Base-by-base conservation (phyloP, 2,797 vertebrate genomes). In the Arnoldichthys spilopterus region DNA sequence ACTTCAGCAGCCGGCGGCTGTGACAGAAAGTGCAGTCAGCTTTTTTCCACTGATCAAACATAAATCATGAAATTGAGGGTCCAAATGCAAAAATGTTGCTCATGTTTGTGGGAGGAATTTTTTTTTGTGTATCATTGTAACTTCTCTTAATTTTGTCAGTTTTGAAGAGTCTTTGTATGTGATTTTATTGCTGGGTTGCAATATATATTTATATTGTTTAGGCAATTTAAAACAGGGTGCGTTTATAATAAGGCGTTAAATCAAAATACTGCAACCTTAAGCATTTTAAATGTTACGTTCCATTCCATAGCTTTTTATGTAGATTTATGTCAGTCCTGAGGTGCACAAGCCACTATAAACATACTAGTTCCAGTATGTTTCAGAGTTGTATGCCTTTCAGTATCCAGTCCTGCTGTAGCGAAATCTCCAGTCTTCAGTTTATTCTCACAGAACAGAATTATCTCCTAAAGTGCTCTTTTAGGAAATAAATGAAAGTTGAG, bases 31-130 rank as follows among this genome's bases (percentile, higher is more conserved):
- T 66, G 53, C 32, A 67, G 71, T 74, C 53, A 40, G 47, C 45
- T 64, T 63, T 43, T 70, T 51, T 49, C n/a, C 5, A 51, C 32
- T 34, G 56, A 71, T 70, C 26, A 62, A 73, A 43, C 59, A 45
- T 53, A 72, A 75, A 8, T 74, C 40, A 20, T 34, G 15, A 0
- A 64, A n/a, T 34, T 22, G 32, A 59, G 62, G 34, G 18, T 53
- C 43, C 40, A 71, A 71, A 68, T 61, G 30, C 32, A 68, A 64
- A 78, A 75, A 68, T 59, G 8, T 63, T 28, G 64, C 30, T 49
- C 66, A 53, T 74, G 64, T 66, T 51, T 56, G 28, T 72, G 67
- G 68, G 34, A 76, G 34, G 30, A 34, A 47, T 56, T 45, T 18
- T n/a, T n/a, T 63, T 51, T 53, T 59, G 18, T 22, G 54, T 40